A percentile compares a stretch with the other conserved stretches of the same genome.
phyloP scores from a whole-genome alignment of 2,113 vertebrate genomes.

The Archilochus colubris region DNA sequence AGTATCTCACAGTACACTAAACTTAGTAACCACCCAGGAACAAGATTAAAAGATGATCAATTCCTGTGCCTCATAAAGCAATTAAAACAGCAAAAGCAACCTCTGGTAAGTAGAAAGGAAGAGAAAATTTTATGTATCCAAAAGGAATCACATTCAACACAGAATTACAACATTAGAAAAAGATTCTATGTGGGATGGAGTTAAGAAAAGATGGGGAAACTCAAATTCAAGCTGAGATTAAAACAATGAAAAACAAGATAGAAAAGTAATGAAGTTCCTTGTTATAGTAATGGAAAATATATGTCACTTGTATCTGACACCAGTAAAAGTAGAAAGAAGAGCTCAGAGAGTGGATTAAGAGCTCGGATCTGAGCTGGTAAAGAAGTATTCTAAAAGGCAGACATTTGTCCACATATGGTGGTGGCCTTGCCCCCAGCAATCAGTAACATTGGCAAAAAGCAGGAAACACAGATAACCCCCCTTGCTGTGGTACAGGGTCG shows the following conservation, averaged over 20 bases:
- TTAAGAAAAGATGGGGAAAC: background rate
- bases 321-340: background rate
- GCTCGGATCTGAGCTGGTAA: background rate
- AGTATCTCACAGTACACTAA: background rate
- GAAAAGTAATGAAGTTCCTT: background rate
- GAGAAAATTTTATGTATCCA: background rate
- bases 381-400: background rate
- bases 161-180: background rate
- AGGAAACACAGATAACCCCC: background rate
- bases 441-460: background rate
- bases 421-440: background rate
- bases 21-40: background rate
- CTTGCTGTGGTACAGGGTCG: background rate
- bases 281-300: background rate
- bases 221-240: background rate
- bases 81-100: background rate
- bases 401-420: background rate
- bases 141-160: background rate
- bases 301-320: background rate
- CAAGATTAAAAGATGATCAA: background rate
- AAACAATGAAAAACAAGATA: background rate
- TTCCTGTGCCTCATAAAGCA: background rate
- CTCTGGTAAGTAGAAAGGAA: background rate
- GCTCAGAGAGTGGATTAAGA: background rate
- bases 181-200: background rate